phyloP scores from a whole-genome alignment of 2,113 vertebrate genomes.

The Colistium nudipinnis region DNA sequence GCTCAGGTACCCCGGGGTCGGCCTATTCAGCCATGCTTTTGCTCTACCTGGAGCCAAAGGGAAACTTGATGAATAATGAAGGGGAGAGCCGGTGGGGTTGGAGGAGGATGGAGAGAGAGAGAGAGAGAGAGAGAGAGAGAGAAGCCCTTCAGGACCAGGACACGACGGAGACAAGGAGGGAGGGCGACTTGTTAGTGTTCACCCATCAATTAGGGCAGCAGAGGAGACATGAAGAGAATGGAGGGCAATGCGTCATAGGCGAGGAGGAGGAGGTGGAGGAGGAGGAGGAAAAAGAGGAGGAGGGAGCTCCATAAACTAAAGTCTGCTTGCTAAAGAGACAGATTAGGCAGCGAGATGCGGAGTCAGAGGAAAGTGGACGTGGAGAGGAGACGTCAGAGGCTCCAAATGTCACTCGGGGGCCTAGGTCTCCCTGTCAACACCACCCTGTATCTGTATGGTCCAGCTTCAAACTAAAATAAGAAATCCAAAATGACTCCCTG shows the following conservation, averaged over 20 bases:
- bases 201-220: conserved; percentile 75
- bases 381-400: conserved; percentile 58
- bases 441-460: too few relatives aligned
- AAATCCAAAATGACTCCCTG: too few relatives aligned
- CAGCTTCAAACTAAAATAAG: too few relatives aligned
- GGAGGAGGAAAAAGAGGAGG: background rate
- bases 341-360: conserved; percentile 57
- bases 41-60: conserved; percentile 70
- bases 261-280: background rate
- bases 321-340: conserved; percentile 53
- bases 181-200: conserved; percentile 70
- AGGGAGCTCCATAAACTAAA: conserved; percentile 45
- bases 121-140: conserved; percentile 1
- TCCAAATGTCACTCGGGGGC: too few relatives aligned
- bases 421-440: too few relatives aligned
- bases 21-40: conserved; percentile 65
- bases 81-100: conserved; percentile 31
- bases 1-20: conserved; percentile 70
- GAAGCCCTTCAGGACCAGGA: conserved; percentile 60
- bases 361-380: conserved; percentile 46
- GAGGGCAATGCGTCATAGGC: conserved; percentile 50
- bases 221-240: conserved; percentile 66
- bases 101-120: conserved; percentile 22
- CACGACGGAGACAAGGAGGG: conserved; percentile 56
- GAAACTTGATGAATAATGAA: conserved; percentile 83